These are phyloP conservation scores for Drosophila nigritarsus DNA, from an alignment of 2,888 invertebrate species.

Conservation along the genomic window DNA sequence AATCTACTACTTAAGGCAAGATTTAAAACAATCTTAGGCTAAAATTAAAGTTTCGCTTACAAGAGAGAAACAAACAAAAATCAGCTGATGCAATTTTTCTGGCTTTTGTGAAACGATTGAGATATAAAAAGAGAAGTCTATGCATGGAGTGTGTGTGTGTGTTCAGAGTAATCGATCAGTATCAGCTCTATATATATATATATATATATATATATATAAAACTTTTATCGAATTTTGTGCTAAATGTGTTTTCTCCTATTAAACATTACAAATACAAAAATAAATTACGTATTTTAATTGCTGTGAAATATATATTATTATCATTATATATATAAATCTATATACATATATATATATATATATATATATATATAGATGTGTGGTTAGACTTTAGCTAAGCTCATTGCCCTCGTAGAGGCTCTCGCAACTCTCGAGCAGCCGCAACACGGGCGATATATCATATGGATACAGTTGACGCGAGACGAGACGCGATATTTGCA, in stretches of 20 bases:
- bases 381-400: conserved; percentile 87
- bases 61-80: conserved; percentile 48
- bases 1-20: conserved; percentile 80
- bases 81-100: conserved; percentile 27
- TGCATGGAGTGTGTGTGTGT: conserved; percentile 9
- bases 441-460: conserved; percentile 94
- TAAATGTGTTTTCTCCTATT: conserved; percentile 45
- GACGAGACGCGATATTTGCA: conserved; percentile 93
- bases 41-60: conserved; percentile 51
- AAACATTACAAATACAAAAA: conserved; percentile 63
- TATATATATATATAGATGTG: conserved; percentile 6
- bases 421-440: conserved; percentile 93
- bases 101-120: neutral
- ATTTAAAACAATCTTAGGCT: conserved; percentile 82
- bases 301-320: conserved; percentile 25
- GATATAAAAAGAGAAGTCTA: conserved; percentile 33
- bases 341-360: neutral
- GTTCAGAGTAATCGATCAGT: neutral
- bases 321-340: conserved; percentile 4
- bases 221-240: conserved; percentile 57
- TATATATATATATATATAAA: conserved; percentile 50
- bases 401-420: conserved; percentile 94
- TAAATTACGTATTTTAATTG: conserved; percentile 78
- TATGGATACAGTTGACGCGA: conserved; percentile 94
- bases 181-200: conserved; percentile 41